A percentile compares a stretch with the other conserved stretches of the same genome.
phyloP scores from a whole-genome alignment of 2,888 invertebrate species.

The Agrilus biguttatus region DNA sequence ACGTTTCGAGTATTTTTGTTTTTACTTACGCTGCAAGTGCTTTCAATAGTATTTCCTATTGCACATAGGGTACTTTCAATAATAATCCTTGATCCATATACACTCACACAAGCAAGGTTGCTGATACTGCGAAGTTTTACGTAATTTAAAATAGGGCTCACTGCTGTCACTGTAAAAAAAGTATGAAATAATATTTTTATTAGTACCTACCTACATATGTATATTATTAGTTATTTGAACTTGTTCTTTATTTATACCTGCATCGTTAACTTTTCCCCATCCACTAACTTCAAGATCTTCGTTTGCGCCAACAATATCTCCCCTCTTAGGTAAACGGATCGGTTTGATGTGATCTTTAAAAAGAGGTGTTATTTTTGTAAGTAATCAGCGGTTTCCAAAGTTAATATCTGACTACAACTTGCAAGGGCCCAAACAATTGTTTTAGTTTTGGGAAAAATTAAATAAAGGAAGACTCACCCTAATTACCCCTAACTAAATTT shows the following conservation, averaged over 20 bases:
- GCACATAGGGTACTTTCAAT: slow-evolving; percentile 16
- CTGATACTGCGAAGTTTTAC: slow-evolving; percentile 15
- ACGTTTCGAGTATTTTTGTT: neutral
- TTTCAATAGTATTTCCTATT: slow-evolving; percentile 12
- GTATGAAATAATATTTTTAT: no score
- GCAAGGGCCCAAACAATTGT: no score
- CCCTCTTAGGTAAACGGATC: slow-evolving; percentile 9
- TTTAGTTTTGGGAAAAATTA: no score
- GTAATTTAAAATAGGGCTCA: slow-evolving; percentile 10
- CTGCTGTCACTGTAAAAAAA: no score
- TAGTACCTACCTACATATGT: no score
- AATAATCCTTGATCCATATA: slow-evolving; percentile 13
- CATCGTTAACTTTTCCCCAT: slow-evolving; percentile 15
- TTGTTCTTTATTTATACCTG: neutral
- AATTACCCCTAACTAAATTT: no score
- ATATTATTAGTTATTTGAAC: no score
- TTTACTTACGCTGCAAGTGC: slow-evolving; percentile 20
- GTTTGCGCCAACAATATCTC: slow-evolving; percentile 1
- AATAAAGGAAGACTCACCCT: no score
- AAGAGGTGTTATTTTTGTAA: neutral
- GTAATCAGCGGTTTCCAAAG: no score
- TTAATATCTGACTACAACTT: no score
- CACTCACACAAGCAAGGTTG: slow-evolving; percentile 14
- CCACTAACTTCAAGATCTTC: slow-evolving; percentile 13
- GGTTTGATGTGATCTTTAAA: slow-evolving; percentile 12